A percentile compares a stretch with the other conserved stretches of the same genome.
These are phyloP conservation scores for Aleiodes leptofemur DNA, from an alignment of 2,888 invertebrate species.

Conservation along the genomic window DNA sequence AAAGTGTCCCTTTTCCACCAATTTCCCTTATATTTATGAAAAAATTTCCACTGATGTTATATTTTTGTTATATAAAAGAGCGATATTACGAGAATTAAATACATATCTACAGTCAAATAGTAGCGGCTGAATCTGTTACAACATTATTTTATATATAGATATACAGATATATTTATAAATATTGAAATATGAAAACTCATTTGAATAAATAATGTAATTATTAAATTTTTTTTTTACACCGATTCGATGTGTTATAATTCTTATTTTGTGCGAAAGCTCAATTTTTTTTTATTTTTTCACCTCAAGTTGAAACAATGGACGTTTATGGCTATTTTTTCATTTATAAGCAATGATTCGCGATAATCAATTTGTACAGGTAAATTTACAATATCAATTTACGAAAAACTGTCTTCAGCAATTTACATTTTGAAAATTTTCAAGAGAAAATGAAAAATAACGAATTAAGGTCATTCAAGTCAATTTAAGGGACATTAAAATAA, in stretches of 20 bases:
- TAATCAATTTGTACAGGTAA: constrained; percentile 38
- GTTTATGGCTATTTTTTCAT: constrained; percentile 7
- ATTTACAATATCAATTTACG: constrained; percentile 35
- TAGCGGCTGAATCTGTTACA: too few species aligned
- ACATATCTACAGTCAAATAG: too few species aligned
- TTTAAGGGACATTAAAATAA: constrained; percentile 19
- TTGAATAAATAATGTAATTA: background rate
- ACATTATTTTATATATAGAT: too few species aligned
- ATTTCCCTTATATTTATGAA: too few species aligned
- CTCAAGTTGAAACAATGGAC: constrained; percentile 26
- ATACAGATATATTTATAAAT: too few species aligned
- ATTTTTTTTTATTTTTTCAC: background rate
- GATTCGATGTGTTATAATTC: constrained; percentile 4
- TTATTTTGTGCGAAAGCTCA: constrained; percentile 11
- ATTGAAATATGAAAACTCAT: too few species aligned
- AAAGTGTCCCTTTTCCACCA: too few species aligned
- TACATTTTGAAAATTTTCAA: background rate
- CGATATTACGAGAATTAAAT: too few species aligned
- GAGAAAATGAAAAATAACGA: background rate
- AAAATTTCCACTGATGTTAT: too few species aligned
- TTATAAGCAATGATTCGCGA: constrained; percentile 19
- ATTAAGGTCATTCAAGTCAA: background rate
- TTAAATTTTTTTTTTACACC: background rate
- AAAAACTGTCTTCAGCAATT: constrained; percentile 1
- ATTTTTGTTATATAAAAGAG: too few species aligned